Base-by-base conservation (phyloP, 2,888 invertebrate genomes). In the Agrypnus murinus region DNA sequence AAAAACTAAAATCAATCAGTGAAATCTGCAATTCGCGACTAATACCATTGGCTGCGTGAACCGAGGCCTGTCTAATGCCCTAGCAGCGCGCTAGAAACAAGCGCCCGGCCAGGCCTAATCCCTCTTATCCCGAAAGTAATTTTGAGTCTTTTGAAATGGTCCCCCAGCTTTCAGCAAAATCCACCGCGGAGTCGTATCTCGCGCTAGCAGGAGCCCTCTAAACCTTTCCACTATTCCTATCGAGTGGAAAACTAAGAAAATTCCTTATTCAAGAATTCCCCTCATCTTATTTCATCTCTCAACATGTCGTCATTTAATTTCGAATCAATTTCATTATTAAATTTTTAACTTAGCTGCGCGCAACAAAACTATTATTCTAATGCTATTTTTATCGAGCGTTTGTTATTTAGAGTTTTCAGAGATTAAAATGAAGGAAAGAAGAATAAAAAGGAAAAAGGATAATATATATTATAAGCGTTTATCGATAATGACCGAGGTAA, bases 91-190 rank as follows among this genome's bases (percentile, higher is more conserved):
- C 78, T 79, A 83, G 82, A 83, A 82, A 83, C 83, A 83, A 82
- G 81, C 81, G 80, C 79, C 81, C 80, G 81, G 78, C 81, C 85
- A 86, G 86, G 86, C 86, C 88, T 88, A 88, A 88, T 88, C 88
- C 88, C 88, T 88, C 88, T 88, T 88, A 88, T 88, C 88, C 88
- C 87, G 88, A 88, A 88, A 88, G 88, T 88, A 88, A 88, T 88
- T 88, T 88, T 88, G 88, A 88, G 87, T 88, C 88, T 88, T 88
- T 88, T 88, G 86, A 88, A 88, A 88, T 84, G 84, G 84, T 83
- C 84, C 85, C 85, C 84, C 83, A 81, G 84, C 82, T 83, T 83
- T 82, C 82, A 82, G 81, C 79, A 77, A 82, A 84, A 84, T 83
- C 84, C 83, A 81, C 78, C 81, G 80, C 79, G 80, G 81, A 81